Conservation (phyloP, 2,113 vertebrate genomes). For the Chaenocephalus aceratus region DNA sequence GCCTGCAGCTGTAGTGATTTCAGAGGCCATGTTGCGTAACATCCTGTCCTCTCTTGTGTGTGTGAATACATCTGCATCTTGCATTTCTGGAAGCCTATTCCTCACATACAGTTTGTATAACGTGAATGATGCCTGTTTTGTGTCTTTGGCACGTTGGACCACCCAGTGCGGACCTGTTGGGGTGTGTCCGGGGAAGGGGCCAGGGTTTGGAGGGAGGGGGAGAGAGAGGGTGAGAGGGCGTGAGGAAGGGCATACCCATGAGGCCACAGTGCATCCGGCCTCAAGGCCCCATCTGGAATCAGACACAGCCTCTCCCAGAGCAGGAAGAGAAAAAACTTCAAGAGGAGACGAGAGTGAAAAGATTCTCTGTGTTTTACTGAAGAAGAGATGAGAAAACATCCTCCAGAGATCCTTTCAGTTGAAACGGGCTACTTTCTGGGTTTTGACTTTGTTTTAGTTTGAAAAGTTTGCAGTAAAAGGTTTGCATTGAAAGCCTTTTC, state of each 20-base stretch:
- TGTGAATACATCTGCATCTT: neutral
- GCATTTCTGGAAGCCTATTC: neutral
- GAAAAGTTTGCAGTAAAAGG: neutral
- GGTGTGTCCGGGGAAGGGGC: constrained; percentile 48
- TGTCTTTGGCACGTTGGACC: constrained; percentile 38
- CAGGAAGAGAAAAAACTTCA: constrained; percentile 38
- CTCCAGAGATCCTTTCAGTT: neutral
- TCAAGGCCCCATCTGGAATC: constrained; percentile 71
- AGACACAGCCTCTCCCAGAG: constrained; percentile 62
- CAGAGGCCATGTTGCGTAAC: neutral
- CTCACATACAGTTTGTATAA: neutral
- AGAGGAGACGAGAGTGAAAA: constrained; percentile 17
- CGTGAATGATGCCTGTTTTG: neutral
- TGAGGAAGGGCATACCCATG: constrained; percentile 69
- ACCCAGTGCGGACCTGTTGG: constrained; percentile 51
- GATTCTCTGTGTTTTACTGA: constrained; percentile 31
- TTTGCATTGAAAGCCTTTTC: too few species aligned
- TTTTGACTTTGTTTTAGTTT: neutral
- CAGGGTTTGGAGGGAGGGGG: neutral
- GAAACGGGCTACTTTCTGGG: neutral
- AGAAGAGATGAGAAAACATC: constrained; percentile 4
- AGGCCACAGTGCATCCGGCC: constrained; percentile 70
- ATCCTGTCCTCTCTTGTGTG: constrained; percentile 7
- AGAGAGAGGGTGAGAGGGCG: constrained; percentile 25
- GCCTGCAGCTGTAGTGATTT: neutral